Percentiles rank a stretch among this genome's conserved stretches.
These are phyloP conservation scores for Eupeodes corollae DNA, from an alignment of 1,140 invertebrate species.

Conservation along the genomic window DNA sequence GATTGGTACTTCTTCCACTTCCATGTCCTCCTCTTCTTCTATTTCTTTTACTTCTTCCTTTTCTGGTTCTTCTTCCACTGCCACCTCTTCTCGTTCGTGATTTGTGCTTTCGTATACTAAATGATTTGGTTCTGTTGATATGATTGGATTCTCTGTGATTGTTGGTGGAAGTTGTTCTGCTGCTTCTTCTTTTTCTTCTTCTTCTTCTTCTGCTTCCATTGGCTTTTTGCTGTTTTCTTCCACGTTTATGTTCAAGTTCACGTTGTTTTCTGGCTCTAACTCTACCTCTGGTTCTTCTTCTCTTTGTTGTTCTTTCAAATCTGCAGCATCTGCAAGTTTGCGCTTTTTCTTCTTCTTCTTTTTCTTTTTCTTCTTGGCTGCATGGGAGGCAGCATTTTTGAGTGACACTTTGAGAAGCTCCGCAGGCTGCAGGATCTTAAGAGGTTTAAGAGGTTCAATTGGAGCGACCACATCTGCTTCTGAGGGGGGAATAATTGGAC, in stretches of 20 bases:
- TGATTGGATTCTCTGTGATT: neutral
- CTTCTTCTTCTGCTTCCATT: neutral
- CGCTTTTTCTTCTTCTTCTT: neutral
- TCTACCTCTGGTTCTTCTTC: too few species aligned
- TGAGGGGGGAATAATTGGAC: slow-evolving; percentile 18
- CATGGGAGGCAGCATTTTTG: too few species aligned
- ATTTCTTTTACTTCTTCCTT: too few species aligned
- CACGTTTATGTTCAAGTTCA: too few species aligned
- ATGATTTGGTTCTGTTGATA: neutral
- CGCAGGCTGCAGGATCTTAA: neutral
- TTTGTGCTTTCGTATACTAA: slow-evolving; percentile 3
- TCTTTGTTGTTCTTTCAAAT: neutral
- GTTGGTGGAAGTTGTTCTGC: neutral
- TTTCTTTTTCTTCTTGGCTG: neutral
- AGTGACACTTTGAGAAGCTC: neutral
- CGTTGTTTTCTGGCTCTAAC: too few species aligned
- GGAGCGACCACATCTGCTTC: slow-evolving; percentile 22
- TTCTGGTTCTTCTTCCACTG: too few species aligned
- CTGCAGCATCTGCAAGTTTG: neutral
- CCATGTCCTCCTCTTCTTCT: too few species aligned
- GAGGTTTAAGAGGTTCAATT: neutral
- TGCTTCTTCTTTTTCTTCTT: slow-evolving; percentile 2
- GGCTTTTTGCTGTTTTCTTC: too few species aligned
- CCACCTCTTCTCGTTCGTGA: slow-evolving; percentile 1
- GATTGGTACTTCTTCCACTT: too few species aligned